Evolutionary conservation across 2,888 invertebrate species (phyloP).

Genomic region (Zhengitettix transpicula): DNA sequence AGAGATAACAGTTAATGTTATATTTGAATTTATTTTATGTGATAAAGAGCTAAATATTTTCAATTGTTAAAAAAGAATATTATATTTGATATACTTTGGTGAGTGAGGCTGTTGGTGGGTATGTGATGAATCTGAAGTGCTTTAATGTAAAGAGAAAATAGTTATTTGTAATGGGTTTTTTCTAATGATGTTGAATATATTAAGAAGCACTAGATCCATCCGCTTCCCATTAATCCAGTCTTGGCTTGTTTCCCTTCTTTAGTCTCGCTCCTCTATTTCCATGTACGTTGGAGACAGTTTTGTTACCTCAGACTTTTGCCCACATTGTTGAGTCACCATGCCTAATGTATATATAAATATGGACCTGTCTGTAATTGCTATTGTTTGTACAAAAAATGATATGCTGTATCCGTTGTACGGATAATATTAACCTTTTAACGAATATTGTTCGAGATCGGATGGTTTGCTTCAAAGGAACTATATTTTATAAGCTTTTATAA

Average conservation of each 20-base stretch:
- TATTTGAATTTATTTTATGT: constrained; percentile 3
- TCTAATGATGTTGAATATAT: no score
- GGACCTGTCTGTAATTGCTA: constrained; percentile 11
- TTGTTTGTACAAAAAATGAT: constrained; percentile 11
- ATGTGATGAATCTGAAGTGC: constrained; percentile 8
- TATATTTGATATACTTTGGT: neutral
- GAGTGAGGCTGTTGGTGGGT: neutral
- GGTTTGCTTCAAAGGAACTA: constrained; percentile 2
- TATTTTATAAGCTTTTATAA: neutral
- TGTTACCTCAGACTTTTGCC: constrained; percentile 11
- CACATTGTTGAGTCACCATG: constrained; percentile 10
- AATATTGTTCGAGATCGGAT: constrained; percentile 1
- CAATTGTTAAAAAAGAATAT: constrained; percentile 1
- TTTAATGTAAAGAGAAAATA: constrained; percentile 6
- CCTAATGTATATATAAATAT: constrained; percentile 11
- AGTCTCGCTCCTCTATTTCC: neutral
- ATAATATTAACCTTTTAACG: constrained; percentile 7
- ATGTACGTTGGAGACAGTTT: constrained; percentile 5
- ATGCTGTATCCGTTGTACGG: constrained; percentile 9
- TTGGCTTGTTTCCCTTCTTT: no score
- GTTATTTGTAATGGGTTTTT: neutral
- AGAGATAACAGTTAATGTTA: no score
- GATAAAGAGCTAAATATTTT: neutral
- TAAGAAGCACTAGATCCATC: no score
- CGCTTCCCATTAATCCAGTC: no score